Base-by-base conservation (phyloP, 2,888 invertebrate genomes). In the Clivina fossor region DNA sequence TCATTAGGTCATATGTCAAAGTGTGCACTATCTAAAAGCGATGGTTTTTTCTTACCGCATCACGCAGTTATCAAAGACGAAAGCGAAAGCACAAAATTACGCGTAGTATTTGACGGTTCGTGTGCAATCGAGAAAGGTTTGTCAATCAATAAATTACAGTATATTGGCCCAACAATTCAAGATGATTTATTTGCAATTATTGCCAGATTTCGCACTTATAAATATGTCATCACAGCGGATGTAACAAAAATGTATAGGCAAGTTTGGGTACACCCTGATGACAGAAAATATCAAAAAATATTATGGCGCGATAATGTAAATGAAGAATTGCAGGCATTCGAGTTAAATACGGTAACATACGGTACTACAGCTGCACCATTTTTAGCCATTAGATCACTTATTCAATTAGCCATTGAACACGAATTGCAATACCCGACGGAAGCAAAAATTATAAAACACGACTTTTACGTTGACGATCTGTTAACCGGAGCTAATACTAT, bases 381-480 rank as follows among this genome's bases (percentile, higher is more conserved):
- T 46, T 32, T 57, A 51, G 51, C 57, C 8, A 32, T 44, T 24
- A 16, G 40, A 35, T 15, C 28, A 8, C 20, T 61, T 13, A 16
- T 51, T 5, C 43, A 62, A 53, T 37, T 61, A 2, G 62, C 56
- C 3, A 13, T 41, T 13, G 53, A 58, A 7, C 32, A 50, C 2
- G 35, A 35, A 46, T 13, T 30, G 7, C 40, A 22, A 1, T 55
- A 50, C 33, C 60, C 61, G 0, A 16, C 41, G 8, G 62, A 57
- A 19, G 15, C 60, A 13, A 22, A 51, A 38, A 55, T 61, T 16
- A 26, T 59, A 11, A 20, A 35, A 2, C 37, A 48, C 9, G 62
- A 61, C 20, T 61, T 62, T 5, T 62, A 61, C 35, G 53, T 61
- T 9, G 64, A 64, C 35, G 64, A 63, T 40, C 43, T 62, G 2